Percentiles rank a stretch among this genome's conserved stretches.
Conservation (phyloP, 2,113 vertebrate genomes). For the Heloderma charlesbogerti region DNA sequence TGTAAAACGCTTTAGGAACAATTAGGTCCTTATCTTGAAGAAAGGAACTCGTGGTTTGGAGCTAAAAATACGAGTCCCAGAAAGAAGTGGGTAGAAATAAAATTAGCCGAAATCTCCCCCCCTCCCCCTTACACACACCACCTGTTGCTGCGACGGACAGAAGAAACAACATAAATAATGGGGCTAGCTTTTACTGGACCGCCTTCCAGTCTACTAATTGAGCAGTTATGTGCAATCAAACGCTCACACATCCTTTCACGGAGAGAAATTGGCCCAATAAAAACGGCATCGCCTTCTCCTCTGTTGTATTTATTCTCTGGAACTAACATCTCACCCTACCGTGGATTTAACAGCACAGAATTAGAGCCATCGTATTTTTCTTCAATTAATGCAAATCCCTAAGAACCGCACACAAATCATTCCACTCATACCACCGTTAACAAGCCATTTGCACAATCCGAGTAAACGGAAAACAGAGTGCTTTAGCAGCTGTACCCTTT, state of each 20-base stretch:
- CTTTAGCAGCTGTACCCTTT: background rate
- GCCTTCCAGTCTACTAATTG: background rate
- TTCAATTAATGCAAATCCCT: background rate
- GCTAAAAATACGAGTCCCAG: background rate
- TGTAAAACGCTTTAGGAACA: background rate
- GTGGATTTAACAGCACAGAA: background rate
- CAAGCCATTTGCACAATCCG: background rate
- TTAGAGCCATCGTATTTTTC: background rate
- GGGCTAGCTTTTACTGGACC: background rate
- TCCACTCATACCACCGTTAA: background rate
- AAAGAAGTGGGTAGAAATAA: background rate
- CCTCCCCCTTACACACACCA: background rate
- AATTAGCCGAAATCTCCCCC: background rate
- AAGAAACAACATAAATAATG: background rate
- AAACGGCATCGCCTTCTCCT: background rate
- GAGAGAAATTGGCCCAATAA: background rate
- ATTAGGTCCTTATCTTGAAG: background rate
- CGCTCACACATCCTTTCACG: background rate
- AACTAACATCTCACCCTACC: background rate
- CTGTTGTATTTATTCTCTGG: background rate
- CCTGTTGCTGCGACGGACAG: background rate
- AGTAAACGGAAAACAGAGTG: background rate
- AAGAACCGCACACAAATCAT: background rate
- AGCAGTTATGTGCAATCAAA: background rate
- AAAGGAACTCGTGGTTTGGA: background rate